Conservation (phyloP, 1,140 invertebrate species). For the Drosophila obscura region DNA sequence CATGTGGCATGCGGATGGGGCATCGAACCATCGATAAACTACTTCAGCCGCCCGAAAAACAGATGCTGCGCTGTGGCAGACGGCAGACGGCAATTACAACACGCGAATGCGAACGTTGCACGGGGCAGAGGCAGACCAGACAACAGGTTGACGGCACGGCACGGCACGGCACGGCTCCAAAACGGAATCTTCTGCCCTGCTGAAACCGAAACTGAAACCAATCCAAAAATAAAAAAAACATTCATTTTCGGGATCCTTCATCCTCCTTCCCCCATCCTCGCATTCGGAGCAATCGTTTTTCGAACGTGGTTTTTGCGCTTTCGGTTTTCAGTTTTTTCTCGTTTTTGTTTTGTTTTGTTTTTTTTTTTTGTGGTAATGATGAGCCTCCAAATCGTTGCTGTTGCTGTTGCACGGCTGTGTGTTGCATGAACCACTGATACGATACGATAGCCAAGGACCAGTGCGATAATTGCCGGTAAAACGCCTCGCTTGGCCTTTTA, state of each 20-base stretch:
- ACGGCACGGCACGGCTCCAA: conserved; percentile 5
- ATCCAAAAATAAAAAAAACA: conserved; percentile 45
- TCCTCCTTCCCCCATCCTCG: background rate
- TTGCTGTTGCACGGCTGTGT: conserved; percentile 31
- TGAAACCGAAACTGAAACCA: conserved; percentile 54
- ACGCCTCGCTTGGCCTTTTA: conserved; percentile 81
- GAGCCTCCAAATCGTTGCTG: conserved; percentile 51
- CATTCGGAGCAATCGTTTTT: conserved; percentile 44
- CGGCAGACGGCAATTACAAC: conserved; percentile 79
- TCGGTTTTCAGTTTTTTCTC: conserved; percentile 48
- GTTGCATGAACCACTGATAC: conserved; percentile 22
- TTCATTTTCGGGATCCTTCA: conserved; percentile 7
- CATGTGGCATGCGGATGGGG: background rate
- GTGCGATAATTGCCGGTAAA: conserved; percentile 81
- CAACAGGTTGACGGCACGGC: conserved; percentile 62
- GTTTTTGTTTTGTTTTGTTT: background rate
- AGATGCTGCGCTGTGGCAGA: conserved; percentile 58
- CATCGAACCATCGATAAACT: conserved; percentile 66
- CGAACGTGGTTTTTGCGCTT: conserved; percentile 65
- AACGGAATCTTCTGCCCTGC: background rate
- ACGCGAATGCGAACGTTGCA: conserved; percentile 53
- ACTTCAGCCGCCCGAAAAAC: conserved; percentile 46
- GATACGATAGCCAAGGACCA: conserved; percentile 22
- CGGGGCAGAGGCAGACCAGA: conserved; percentile 31
- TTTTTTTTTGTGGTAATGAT: conserved; percentile 71